Evolutionary conservation across 2,113 vertebrate species (phyloP).

Genomic region (Perognathus longimembris): DNA sequence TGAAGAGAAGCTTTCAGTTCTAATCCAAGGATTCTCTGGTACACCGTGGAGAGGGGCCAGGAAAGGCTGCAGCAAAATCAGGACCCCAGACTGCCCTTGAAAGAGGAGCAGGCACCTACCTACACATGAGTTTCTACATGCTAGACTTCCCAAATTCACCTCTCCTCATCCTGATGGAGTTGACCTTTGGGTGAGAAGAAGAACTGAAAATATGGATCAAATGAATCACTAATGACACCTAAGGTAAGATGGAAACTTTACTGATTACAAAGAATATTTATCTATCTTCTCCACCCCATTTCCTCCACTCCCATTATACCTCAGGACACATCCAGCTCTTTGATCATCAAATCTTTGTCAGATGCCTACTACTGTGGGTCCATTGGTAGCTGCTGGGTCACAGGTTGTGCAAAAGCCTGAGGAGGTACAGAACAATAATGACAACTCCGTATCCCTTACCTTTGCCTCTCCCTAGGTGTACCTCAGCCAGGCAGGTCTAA

Average conservation of each 20-base stretch:
- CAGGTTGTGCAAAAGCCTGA: background rate
- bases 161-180: background rate
- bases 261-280: background rate
- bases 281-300: background rate
- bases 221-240: background rate
- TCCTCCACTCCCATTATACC: conserved; percentile 51
- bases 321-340: conserved; percentile 21
- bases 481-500: background rate
- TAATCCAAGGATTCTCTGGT: background rate
- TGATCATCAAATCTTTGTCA: conserved; percentile 42
- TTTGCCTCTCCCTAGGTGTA: background rate
- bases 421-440: background rate
- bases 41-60: background rate
- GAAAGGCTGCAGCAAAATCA: background rate
- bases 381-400: conserved; percentile 13
- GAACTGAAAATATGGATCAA: background rate
- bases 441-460: background rate
- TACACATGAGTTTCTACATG: background rate
- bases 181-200: background rate
- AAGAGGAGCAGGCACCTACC: background rate
- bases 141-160: background rate
- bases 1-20: background rate
- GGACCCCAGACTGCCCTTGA: background rate
- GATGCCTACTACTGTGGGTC: background rate
- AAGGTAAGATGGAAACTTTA: background rate